Evolutionary conservation across 2,888 invertebrate genomes (phyloP).

Genomic region (Lacanobia wlatinum): DNA sequence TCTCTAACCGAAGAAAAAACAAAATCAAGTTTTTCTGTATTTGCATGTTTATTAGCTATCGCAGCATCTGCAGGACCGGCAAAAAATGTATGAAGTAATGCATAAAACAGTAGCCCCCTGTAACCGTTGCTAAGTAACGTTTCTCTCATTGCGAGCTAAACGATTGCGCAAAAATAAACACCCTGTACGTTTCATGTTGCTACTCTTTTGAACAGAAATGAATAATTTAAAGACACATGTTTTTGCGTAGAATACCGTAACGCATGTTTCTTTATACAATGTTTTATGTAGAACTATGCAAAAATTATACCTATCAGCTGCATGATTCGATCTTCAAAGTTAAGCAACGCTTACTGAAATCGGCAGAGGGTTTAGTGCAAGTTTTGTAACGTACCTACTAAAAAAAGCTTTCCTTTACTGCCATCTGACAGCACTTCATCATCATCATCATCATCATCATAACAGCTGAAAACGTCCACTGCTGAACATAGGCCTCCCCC

Average conservation of each 20-base stretch:
- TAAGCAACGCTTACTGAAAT: too few species aligned
- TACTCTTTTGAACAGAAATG: conserved; percentile 20
- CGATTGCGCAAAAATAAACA: conserved; percentile 38
- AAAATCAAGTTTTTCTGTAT: background rate
- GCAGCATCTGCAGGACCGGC: conserved; percentile 10
- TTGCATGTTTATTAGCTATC: conserved; percentile 19
- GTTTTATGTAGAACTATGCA: background rate
- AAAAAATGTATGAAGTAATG: conserved; percentile 44
- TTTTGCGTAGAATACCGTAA: background rate
- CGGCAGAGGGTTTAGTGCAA: too few species aligned
- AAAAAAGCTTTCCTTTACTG: too few species aligned
- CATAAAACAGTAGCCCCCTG: conserved; percentile 43
- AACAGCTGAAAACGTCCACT: too few species aligned
- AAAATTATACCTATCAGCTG: background rate
- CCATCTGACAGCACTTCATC: too few species aligned
- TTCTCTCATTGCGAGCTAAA: conserved; percentile 30
- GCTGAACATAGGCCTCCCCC: too few species aligned
- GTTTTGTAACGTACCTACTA: too few species aligned
- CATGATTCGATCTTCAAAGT: too few species aligned
- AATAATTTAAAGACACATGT: conserved; percentile 22
- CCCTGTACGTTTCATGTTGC: conserved; percentile 3
- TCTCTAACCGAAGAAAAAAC: background rate
- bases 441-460: too few species aligned
- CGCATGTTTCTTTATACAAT: background rate
- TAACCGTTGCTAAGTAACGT: conserved; percentile 38